Conservation (phyloP, 2,113 vertebrate species). For the Tragelaphus imberbis region DNA sequence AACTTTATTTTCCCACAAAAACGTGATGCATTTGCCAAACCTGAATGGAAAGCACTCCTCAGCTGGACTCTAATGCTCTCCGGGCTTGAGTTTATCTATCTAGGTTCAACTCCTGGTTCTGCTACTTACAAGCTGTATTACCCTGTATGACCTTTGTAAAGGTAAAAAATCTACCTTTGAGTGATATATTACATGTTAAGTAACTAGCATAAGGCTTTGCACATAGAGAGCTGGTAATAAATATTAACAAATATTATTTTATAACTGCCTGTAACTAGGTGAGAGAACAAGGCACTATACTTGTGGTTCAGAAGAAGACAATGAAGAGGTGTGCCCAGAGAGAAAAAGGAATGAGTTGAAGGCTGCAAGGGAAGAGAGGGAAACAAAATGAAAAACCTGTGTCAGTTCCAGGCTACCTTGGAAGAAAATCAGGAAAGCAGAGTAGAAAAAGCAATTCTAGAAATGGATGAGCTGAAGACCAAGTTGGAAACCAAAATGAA, state of each 20-base stretch:
- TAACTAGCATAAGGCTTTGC: neutral
- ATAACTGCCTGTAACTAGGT: neutral
- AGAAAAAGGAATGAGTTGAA: neutral
- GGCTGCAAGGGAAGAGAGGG: neutral
- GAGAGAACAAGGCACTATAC: neutral
- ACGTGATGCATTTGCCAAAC: neutral
- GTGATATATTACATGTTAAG: neutral
- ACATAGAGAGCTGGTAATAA: neutral
- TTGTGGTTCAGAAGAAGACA: neutral
- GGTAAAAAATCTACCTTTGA: neutral
- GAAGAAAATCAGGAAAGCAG: neutral
- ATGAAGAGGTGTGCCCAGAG: neutral
- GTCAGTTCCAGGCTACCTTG: neutral
- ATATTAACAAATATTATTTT: neutral
- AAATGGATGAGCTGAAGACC: neutral
- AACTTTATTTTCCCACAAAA: neutral
- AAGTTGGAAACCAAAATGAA: neutral
- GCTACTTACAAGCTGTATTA: neutral
- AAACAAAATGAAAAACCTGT: neutral
- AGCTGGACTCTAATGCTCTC: neutral
- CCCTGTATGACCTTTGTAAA: neutral
- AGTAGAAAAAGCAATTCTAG: neutral
- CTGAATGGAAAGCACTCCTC: neutral
- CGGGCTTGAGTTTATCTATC: neutral
- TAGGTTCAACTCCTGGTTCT: neutral